A percentile compares a stretch with the other conserved stretches of the same genome.
Evolutionary conservation across 1,140 invertebrate genomes (phyloP).

Genomic region (Orchestia grillus): DNA sequence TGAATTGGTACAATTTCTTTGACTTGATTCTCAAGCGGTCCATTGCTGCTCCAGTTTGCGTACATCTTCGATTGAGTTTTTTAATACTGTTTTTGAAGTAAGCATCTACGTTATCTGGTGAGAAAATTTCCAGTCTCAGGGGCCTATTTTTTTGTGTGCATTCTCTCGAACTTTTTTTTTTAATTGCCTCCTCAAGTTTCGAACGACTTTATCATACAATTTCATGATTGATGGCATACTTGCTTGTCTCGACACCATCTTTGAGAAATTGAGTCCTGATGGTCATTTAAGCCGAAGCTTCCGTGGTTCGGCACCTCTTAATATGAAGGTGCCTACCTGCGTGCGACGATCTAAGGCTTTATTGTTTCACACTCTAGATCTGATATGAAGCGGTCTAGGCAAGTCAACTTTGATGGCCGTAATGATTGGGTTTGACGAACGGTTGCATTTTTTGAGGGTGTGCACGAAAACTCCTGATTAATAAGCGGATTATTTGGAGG

Average conservation of each 20-base stretch:
- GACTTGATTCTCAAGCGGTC: neutral
- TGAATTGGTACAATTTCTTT: neutral
- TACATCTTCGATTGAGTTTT: neutral
- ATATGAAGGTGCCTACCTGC: neutral
- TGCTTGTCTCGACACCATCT: slow-evolving; percentile 35
- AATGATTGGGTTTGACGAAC: slow-evolving; percentile 10
- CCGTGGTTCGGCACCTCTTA: slow-evolving; percentile 9
- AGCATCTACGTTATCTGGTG: neutral
- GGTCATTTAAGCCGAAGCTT: neutral
- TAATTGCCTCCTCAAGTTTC: neutral
- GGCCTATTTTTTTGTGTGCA: neutral
- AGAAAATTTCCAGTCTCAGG: neutral
- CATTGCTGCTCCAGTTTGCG: neutral
- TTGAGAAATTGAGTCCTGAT: slow-evolving; percentile 1
- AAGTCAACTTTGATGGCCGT: slow-evolving; percentile 32
- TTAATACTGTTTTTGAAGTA: neutral
- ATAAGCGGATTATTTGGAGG: slow-evolving; percentile 17
- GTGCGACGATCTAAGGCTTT: neutral
- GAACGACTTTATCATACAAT: neutral
- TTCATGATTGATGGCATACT: neutral
- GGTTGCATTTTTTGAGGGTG: neutral
- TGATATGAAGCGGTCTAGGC: neutral
- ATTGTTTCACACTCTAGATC: slow-evolving; percentile 33
- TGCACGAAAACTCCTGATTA: slow-evolving; percentile 25
- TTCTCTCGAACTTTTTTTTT: neutral